Evolutionary conservation across 2,888 invertebrate genomes (phyloP).

Genomic region (Tachina grossa): DNA sequence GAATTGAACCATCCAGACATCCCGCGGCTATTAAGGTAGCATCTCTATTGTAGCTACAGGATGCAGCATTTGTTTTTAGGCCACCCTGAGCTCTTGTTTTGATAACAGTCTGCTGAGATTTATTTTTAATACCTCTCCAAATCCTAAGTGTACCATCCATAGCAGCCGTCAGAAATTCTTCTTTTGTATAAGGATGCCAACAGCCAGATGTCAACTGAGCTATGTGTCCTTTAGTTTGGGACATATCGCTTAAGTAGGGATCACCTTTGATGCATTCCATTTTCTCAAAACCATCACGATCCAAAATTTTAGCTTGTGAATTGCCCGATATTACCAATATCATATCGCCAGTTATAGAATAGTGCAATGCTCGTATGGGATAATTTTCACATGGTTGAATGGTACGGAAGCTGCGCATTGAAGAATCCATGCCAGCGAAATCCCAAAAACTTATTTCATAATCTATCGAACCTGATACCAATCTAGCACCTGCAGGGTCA

Average conservation of each 20-base stretch:
- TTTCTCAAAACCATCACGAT: slow-evolving; percentile 96
- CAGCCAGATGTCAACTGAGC: slow-evolving; percentile 94
- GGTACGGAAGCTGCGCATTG: slow-evolving; percentile 94
- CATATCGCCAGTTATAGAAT: slow-evolving; percentile 96
- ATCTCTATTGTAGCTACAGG: slow-evolving; percentile 92
- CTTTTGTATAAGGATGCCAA: slow-evolving; percentile 95
- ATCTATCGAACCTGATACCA: slow-evolving; percentile 95
- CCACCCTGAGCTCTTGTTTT: slow-evolving; percentile 95
- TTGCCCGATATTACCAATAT: slow-evolving; percentile 96
- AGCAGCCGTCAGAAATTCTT: slow-evolving; percentile 97
- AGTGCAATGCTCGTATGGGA: slow-evolving; percentile 93
- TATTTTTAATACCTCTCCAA: slow-evolving; percentile 93
- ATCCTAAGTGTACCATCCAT: slow-evolving; percentile 96
- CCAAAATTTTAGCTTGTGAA: slow-evolving; percentile 95
- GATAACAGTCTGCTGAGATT: slow-evolving; percentile 91
- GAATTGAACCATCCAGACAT: slow-evolving; percentile 93
- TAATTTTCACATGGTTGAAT: slow-evolving; percentile 98
- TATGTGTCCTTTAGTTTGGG: slow-evolving; percentile 96
- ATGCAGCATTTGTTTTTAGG: slow-evolving; percentile 91
- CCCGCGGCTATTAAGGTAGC: slow-evolving; percentile 95
- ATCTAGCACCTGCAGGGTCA: slow-evolving; percentile 96
- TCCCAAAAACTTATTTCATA: slow-evolving; percentile 99
- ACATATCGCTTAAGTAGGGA: slow-evolving; percentile 97
- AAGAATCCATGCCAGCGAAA: slow-evolving; percentile 98
- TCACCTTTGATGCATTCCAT: slow-evolving; percentile 97